These are phyloP conservation scores for Pyrgilauda ruficollis DNA, from an alignment of 2,113 vertebrate genomes.

Conservation along the genomic window DNA sequence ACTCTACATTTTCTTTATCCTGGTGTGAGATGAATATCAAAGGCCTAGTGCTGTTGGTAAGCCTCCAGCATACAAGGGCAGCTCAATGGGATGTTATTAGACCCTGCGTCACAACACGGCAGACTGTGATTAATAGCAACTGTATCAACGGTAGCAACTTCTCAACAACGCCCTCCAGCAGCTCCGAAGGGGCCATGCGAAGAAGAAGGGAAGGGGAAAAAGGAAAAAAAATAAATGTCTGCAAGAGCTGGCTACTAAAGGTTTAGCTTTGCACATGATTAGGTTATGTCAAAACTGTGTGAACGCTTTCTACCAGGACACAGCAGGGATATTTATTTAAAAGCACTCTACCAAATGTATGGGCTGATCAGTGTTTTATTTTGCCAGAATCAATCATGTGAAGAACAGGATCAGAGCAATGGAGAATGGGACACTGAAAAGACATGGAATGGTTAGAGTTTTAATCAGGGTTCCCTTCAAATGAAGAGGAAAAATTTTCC, in stretches of 20 bases:
- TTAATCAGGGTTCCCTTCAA: slow-evolving; percentile 40
- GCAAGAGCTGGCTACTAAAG: not conserved
- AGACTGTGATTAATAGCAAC: slow-evolving; percentile 78
- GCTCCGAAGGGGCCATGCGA: slow-evolving; percentile 44
- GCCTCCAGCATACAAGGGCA: slow-evolving; percentile 80
- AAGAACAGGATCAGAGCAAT: slow-evolving; percentile 14
- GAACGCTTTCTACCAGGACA: not conserved
- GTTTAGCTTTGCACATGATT: slow-evolving; percentile 10
- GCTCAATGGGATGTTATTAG: slow-evolving; percentile 81
- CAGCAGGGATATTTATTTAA: slow-evolving; percentile 16
- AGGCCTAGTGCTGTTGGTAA: slow-evolving; percentile 79
- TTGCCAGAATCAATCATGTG: not conserved
- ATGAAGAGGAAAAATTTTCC: slow-evolving; percentile 40
- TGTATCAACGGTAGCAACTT: slow-evolving; percentile 73
- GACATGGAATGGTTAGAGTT: slow-evolving; percentile 45
- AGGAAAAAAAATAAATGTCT: not conserved
- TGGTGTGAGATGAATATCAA: slow-evolving; percentile 91
- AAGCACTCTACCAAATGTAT: not conserved
- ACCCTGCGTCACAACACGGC: slow-evolving; percentile 76
- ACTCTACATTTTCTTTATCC: slow-evolving; percentile 85
- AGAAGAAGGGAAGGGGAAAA: not conserved
- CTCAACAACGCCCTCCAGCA: slow-evolving; percentile 66
- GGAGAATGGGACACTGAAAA: slow-evolving; percentile 28
- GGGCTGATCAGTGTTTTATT: slow-evolving; percentile 21
- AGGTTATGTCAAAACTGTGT: slow-evolving; percentile 3